Percentiles rank a stretch among this genome's conserved stretches.
These are phyloP conservation scores for Clistopyga incitator DNA, from an alignment of 2,888 invertebrate genomes.

Conservation along the genomic window DNA sequence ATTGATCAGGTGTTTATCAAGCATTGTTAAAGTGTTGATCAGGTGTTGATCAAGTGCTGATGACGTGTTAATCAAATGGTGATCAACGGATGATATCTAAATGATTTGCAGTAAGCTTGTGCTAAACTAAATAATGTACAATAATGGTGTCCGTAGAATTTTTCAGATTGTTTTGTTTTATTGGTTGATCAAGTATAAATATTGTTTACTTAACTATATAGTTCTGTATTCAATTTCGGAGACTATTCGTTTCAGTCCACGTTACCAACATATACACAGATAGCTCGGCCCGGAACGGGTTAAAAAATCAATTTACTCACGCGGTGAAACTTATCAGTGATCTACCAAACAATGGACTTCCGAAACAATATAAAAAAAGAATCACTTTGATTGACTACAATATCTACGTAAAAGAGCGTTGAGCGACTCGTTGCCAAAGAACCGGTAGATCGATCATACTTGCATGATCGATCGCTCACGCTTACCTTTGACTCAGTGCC, in stretches of 20 bases:
- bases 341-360: neutral
- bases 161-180: too few relatives aligned
- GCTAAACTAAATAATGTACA: too few relatives aligned
- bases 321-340: conserved; percentile 8
- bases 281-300: neutral
- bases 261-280: neutral
- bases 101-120: too few relatives aligned
- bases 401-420: conserved; percentile 5
- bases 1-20: too few relatives aligned
- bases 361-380: neutral
- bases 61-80: too few relatives aligned
- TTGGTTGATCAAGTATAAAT: too few relatives aligned
- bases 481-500: conserved; percentile 18
- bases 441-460: conserved; percentile 37
- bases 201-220: too few relatives aligned
- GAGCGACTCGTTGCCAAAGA: neutral
- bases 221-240: neutral
- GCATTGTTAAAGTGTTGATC: too few relatives aligned
- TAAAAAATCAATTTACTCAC: conserved; percentile 21
- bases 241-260: neutral
- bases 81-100: too few relatives aligned
- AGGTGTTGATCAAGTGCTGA: too few relatives aligned
- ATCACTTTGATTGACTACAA: conserved; percentile 10
- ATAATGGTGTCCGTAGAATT: too few relatives aligned
- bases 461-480: conserved; percentile 40